Conservation (phyloP, 1,140 invertebrate genomes). For the Penaeus japonicus region DNA sequence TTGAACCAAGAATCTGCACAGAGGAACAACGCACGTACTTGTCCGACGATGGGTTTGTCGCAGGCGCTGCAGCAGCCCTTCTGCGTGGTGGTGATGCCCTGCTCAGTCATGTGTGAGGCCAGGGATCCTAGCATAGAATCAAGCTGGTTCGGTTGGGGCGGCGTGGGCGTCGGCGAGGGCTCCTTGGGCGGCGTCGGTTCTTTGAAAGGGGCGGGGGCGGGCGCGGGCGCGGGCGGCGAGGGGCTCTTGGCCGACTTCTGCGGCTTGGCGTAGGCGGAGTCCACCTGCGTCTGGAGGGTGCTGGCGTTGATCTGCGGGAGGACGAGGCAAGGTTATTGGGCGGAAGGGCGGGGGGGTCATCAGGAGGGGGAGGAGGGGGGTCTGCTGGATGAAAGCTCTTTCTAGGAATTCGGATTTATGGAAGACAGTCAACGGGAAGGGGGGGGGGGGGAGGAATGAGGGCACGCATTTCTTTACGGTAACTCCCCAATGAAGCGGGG, state of each 20-base stretch:
- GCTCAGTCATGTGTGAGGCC: slow-evolving; percentile 91
- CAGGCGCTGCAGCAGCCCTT: slow-evolving; percentile 98
- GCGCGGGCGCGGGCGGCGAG: slow-evolving; percentile 63
- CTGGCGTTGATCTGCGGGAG: slow-evolving; percentile 69
- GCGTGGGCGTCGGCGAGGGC: slow-evolving; percentile 42
- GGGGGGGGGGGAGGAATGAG: background rate
- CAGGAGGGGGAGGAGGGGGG: too few relatives aligned
- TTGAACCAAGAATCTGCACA: too few relatives aligned
- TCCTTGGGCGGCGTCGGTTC: slow-evolving; percentile 65
- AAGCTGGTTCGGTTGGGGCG: slow-evolving; percentile 71
- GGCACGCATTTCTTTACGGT: too few relatives aligned
- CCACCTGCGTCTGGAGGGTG: slow-evolving; percentile 71
- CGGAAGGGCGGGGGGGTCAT: background rate
- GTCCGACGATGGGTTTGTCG: slow-evolving; percentile 97
- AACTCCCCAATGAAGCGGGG: too few relatives aligned
- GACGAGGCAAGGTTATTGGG: background rate
- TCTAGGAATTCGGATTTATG: background rate
- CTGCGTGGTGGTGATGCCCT: slow-evolving; percentile 96
- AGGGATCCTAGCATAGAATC: slow-evolving; percentile 94
- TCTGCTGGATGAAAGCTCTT: background rate
- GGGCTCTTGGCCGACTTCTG: slow-evolving; percentile 70
- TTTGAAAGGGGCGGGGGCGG: slow-evolving; percentile 61
- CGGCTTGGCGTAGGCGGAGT: slow-evolving; percentile 78
- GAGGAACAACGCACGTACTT: slow-evolving; percentile 69
- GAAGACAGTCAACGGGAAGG: background rate